Base-by-base conservation (phyloP, 2,797 vertebrate genomes). In the Acanthurus lineatus region DNA sequence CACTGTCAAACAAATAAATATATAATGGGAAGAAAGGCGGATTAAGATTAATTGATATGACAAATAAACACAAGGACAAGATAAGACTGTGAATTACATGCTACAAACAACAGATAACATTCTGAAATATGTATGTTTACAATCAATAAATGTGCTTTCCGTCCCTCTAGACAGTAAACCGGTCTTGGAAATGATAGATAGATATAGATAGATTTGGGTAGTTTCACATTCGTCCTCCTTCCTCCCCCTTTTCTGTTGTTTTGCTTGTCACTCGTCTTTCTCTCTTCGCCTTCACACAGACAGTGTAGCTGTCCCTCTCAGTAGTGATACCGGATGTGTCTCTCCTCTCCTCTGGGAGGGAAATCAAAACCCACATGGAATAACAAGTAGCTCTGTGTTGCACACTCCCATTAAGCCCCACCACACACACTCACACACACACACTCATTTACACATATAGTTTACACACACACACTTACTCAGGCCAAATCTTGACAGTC, bases 1-100 rank as follows among this genome's bases (percentile, higher is more conserved):
- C 91, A 97, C 97, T 99, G 92, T 76, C 58, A 70, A 66, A 88
- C 79, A 19, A 25, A 28, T 14, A 20, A 47, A 84, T 57, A 35
- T 22, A 28, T 62, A 17, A 65, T 19, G 75, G 64, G 59, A 59
- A 72, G 63, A 66, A 53, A 72, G 52, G 66, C 84, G 32, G 60
- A 73, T 77, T 84, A 40, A 68, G 53, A 71, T 66, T 9, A 48
- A 73, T 45, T 73, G n/a, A 75, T 44, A 38, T 48, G 42, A 6
- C 28, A 65, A 65, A 69, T 66, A 44, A 62, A 74, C 64, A 51
- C n/a, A 65, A 38, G 28, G 25, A 2, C 28, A 35, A 51, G 32
- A 82, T 67, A 10, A 61, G 19, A 52, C 38, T 2, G 32, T 38
- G 19, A 69, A 69, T 76, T 61, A 51, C 35, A 72, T 54, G 19